Percentiles rank a stretch among this genome's conserved stretches.
These are phyloP conservation scores for Momotus momota DNA, from an alignment of 2,797 vertebrate genomes.

Conservation along the genomic window DNA sequence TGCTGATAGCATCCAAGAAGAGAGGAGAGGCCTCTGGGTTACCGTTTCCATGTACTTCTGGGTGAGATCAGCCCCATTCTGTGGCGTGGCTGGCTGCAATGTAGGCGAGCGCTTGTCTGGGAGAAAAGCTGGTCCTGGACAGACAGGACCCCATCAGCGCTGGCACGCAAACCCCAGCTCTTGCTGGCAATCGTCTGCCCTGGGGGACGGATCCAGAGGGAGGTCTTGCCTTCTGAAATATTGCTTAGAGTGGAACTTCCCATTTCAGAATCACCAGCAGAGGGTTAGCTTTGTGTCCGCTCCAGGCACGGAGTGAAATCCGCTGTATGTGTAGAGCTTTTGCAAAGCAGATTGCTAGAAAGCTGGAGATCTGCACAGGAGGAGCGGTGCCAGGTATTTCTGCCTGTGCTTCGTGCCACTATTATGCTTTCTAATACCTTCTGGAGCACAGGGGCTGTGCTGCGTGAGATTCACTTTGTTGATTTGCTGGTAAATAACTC, in stretches of 20 bases:
- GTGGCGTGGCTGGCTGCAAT: accelerated
- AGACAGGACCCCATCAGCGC: background rate
- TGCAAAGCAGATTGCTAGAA: conserved; percentile 33
- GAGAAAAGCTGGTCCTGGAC: background rate
- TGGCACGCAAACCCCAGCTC: background rate
- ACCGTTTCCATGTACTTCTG: background rate
- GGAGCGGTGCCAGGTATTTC: background rate
- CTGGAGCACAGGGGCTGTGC: conserved; percentile 7
- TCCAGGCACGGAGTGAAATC: background rate
- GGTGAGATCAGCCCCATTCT: background rate
- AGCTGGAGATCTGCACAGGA: background rate
- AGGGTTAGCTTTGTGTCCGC: background rate
- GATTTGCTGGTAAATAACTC: conserved; percentile 40
- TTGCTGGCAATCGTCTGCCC: background rate
- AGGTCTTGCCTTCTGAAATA: background rate
- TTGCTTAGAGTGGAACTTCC: background rate
- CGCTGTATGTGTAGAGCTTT: background rate
- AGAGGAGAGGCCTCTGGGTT: background rate
- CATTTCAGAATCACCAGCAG: background rate
- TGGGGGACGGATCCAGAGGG: background rate
- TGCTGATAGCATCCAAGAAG: background rate
- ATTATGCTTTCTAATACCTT: conserved; percentile 18
- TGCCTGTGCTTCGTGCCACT: background rate
- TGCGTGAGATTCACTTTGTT: conserved; percentile 12
- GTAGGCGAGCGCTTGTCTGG: background rate